A percentile compares a stretch with the other conserved stretches of the same genome.
These are phyloP conservation scores for Cerastis rubricosa DNA, from an alignment of 2,888 invertebrate species.

Conservation along the genomic window DNA sequence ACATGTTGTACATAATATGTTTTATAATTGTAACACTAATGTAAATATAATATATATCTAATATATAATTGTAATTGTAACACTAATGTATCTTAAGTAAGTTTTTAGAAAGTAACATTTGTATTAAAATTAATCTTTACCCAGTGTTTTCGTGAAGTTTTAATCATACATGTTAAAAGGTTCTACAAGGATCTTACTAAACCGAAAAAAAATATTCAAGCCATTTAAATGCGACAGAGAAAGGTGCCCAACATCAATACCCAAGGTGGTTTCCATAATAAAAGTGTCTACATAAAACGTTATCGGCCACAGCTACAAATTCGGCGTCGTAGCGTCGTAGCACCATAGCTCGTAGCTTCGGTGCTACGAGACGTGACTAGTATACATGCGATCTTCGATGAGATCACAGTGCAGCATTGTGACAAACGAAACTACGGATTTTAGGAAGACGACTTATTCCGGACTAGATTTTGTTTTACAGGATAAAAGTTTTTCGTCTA, in stretches of 20 bases:
- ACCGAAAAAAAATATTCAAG: not conserved
- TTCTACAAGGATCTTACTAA: not conserved
- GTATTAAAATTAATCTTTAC: not conserved
- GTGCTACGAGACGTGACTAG: constrained; percentile 63
- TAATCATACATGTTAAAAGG: not conserved
- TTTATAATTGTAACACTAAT: not conserved
- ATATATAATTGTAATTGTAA: not conserved
- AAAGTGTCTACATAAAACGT: constrained; percentile 54
- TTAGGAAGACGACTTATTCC: constrained; percentile 41
- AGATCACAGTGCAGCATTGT: constrained; percentile 63
- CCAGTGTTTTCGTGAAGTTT: not conserved
- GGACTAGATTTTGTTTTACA: constrained; percentile 34
- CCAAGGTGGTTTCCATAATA: constrained; percentile 54
- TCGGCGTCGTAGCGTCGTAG: constrained; percentile 57
- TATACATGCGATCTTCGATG: constrained; percentile 62
- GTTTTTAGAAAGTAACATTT: not conserved
- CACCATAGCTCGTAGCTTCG: constrained; percentile 52
- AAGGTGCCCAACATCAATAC: constrained; percentile 28
- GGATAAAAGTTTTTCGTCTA: constrained; percentile 29
- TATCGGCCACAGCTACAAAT: constrained; percentile 63
- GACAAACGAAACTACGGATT: constrained; percentile 59
- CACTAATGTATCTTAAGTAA: not conserved
- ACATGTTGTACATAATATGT: not conserved
- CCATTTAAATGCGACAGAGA: constrained; percentile 39
- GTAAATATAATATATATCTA: too few relatives aligned